These are phyloP conservation scores for Craterocephalus amniculus DNA, from an alignment of 2,797 vertebrate genomes.

Conservation along the genomic window DNA sequence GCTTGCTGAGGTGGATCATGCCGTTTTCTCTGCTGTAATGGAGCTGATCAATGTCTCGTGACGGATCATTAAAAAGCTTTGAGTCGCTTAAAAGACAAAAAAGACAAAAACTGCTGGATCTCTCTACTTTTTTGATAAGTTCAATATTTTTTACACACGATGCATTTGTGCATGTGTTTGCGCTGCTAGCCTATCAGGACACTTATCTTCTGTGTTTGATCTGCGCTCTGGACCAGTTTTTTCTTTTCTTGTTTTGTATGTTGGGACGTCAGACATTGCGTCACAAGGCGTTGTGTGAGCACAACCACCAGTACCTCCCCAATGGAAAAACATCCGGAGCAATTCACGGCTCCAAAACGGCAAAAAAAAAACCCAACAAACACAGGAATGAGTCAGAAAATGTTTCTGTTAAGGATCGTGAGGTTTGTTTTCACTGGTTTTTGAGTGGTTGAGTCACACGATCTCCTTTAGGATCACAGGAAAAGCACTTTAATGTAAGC, in stretches of 20 bases:
- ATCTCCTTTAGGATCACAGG: slow-evolving; percentile 62
- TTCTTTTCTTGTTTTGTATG: slow-evolving; percentile 4
- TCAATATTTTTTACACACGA: slow-evolving; percentile 2
- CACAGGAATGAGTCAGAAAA: slow-evolving; percentile 14
- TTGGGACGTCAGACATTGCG: slow-evolving; percentile 46
- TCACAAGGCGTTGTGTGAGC: slow-evolving; percentile 50
- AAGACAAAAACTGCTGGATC: slow-evolving; percentile 60
- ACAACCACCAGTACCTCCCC: slow-evolving; percentile 46
- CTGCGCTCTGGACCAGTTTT: slow-evolving; percentile 33
- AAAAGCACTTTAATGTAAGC: slow-evolving; percentile 81
- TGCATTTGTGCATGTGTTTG: slow-evolving; percentile 22
- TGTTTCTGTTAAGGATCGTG: slow-evolving; percentile 33
- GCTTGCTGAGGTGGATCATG: slow-evolving; percentile 69
- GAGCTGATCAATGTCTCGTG: slow-evolving; percentile 76
- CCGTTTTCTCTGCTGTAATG: slow-evolving; percentile 77
- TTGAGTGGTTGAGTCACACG: slow-evolving; percentile 51
- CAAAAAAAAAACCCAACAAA: too few relatives aligned
- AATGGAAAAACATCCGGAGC: slow-evolving; percentile 39
- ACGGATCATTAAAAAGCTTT: slow-evolving; percentile 83
- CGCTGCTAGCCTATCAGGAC: slow-evolving; percentile 38
- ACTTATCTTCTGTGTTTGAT: slow-evolving; percentile 58
- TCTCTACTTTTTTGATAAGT: slow-evolving; percentile 62
- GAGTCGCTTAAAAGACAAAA: slow-evolving; percentile 59
- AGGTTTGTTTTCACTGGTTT: slow-evolving; percentile 12
- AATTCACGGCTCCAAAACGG: slow-evolving; percentile 10